Conservation (phyloP, 2,888 invertebrate species). For the Cataglyphis altisquamis region DNA sequence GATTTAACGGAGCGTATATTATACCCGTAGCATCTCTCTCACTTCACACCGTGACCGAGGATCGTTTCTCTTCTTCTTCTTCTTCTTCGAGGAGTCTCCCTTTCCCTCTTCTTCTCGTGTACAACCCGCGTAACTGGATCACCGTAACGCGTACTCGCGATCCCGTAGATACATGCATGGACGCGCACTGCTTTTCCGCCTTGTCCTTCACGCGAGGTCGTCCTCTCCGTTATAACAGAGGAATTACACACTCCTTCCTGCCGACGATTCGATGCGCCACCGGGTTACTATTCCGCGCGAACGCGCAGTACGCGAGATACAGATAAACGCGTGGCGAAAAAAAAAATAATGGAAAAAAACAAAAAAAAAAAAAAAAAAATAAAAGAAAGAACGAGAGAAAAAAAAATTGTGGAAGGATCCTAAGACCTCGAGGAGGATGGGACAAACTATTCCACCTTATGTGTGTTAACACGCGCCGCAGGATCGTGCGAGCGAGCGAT, state of each 20-base stretch:
- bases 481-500: constrained; percentile 44
- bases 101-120: constrained; percentile 50
- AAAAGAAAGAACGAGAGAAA: neutral
- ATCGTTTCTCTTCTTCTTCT: constrained; percentile 27
- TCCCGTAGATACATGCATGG: constrained; percentile 54
- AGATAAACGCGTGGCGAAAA: neutral
- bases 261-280: neutral
- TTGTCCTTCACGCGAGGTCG: constrained; percentile 35
- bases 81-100: constrained; percentile 42
- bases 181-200: constrained; percentile 50
- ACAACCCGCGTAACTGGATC: constrained; percentile 54
- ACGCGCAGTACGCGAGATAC: neutral
- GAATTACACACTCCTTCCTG: constrained; percentile 37
- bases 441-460: neutral
- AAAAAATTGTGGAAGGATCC: neutral
- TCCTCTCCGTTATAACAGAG: constrained; percentile 13
- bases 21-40: constrained; percentile 1
- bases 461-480: constrained; percentile 38
- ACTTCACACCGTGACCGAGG: constrained; percentile 42
- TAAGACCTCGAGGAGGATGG: neutral
- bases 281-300: neutral
- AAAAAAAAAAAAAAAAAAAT: neutral
- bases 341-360: neutral
- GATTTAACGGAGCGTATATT: neutral
- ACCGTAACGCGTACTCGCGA: constrained; percentile 56